Conservation (phyloP, 2,797 vertebrate genomes). For the Tenualosa thibaudeaui region DNA sequence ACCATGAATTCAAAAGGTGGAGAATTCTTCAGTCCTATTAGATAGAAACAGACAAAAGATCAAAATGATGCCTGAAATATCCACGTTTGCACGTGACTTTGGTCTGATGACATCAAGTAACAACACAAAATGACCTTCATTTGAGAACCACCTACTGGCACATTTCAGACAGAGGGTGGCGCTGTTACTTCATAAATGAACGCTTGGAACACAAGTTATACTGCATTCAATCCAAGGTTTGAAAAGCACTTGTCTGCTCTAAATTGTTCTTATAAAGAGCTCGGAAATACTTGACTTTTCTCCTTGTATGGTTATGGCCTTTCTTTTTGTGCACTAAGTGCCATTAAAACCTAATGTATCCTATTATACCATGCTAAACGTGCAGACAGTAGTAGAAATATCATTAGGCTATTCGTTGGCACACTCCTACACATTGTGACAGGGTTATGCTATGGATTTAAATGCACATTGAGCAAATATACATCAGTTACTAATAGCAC, state of each 20-base stretch:
- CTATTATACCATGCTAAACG: conserved; percentile 73
- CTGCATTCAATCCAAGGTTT: conserved; percentile 78
- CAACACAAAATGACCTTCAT: neutral
- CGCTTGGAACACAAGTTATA: conserved; percentile 30
- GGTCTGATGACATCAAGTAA: too few relatives aligned
- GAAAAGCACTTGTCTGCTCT: conserved; percentile 82
- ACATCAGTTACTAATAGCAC: neutral
- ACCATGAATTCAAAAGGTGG: neutral
- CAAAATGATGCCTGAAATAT: neutral
- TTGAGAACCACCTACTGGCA: neutral
- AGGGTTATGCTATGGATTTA: conserved; percentile 8
- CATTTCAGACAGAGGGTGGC: conserved; percentile 72
- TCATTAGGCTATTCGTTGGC: neutral
- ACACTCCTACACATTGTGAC: conserved; percentile 15
- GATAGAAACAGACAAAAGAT: neutral
- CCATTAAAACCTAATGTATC: conserved; percentile 80
- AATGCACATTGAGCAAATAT: neutral
- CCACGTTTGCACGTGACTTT: neutral
- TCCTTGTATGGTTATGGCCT: conserved; percentile 81
- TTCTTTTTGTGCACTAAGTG: conserved; percentile 80
- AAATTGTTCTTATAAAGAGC: conserved; percentile 84
- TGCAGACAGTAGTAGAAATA: conserved; percentile 36
- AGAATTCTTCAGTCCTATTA: neutral
- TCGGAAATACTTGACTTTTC: conserved; percentile 84
- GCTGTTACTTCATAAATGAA: conserved; percentile 74